Evolutionary conservation across 2,113 vertebrate genomes (phyloP).

Genomic region (Gopherus flavomarginatus): DNA sequence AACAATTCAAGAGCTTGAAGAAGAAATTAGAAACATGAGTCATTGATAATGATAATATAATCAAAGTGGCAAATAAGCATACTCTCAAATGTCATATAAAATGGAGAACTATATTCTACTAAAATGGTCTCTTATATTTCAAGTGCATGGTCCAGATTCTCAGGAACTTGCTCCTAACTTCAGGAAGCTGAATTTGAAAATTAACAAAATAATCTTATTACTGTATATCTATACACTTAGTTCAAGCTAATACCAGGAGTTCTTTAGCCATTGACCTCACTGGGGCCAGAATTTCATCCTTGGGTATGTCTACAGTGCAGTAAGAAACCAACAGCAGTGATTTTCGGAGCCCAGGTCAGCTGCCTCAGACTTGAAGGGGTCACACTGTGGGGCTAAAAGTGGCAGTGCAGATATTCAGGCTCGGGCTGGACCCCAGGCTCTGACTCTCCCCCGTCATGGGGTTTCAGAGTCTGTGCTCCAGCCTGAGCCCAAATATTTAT

Average conservation of each 20-base stretch:
- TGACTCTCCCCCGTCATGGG: background rate
- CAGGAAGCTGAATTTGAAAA: constrained; percentile 66
- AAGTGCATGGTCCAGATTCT: constrained; percentile 62
- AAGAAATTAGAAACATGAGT: constrained; percentile 77
- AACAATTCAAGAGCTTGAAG: constrained; percentile 76
- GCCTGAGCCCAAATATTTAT: too few relatives aligned
- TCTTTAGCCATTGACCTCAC: background rate
- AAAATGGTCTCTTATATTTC: constrained; percentile 72
- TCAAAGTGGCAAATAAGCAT: constrained; percentile 61
- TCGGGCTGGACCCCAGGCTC: background rate
- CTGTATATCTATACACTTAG: constrained; percentile 49
- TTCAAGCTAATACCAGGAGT: constrained; percentile 14
- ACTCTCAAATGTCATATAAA: constrained; percentile 60
- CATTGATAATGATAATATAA: constrained; percentile 73
- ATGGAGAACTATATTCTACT: constrained; percentile 49
- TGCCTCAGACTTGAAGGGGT: background rate
- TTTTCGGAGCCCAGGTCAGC: background rate
- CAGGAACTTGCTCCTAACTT: constrained; percentile 58
- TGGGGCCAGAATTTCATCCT: constrained; percentile 69
- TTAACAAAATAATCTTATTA: constrained; percentile 59
- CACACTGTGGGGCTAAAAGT: background rate
- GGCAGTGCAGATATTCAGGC: background rate
- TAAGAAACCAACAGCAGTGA: background rate
- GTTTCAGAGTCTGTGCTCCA: too few relatives aligned
- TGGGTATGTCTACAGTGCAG: background rate